A percentile compares a stretch with the other conserved stretches of the same genome.
phyloP scores from a whole-genome alignment of 2,113 vertebrate genomes.

The Notarius quadriscutis region DNA sequence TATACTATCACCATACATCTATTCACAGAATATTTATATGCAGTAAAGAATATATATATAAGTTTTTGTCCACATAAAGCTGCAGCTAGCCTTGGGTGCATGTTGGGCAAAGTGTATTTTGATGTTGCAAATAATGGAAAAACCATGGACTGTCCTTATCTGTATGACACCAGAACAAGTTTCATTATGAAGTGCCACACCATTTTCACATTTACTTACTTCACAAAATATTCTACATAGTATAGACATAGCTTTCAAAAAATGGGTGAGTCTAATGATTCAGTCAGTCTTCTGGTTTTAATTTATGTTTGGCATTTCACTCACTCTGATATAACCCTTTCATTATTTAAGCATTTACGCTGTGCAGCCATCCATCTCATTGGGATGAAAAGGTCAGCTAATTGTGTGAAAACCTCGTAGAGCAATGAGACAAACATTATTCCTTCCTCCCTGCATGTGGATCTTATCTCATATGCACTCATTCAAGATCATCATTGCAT shows the following conservation, averaged over 20 bases:
- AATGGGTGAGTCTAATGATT: slow-evolving; percentile 14
- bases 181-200: background rate
- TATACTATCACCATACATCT: slow-evolving; percentile 22
- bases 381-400: slow-evolving; percentile 25
- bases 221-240: background rate
- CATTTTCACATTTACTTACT: background rate
- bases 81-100: background rate
- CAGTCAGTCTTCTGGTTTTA: slow-evolving; percentile 20
- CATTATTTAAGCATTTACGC: slow-evolving; percentile 30
- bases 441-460: background rate
- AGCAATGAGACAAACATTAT: slow-evolving; percentile 3
- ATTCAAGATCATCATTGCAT: background rate
- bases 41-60: background rate
- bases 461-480: background rate
- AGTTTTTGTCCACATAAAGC: background rate
- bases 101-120: background rate
- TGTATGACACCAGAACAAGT: background rate
- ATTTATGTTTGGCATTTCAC: slow-evolving; percentile 31
- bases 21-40: background rate
- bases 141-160: background rate
- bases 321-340: slow-evolving; percentile 6
- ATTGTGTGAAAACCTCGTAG: slow-evolving; percentile 18
- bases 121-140: slow-evolving; percentile 23
- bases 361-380: slow-evolving; percentile 27
- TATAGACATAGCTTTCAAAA: slow-evolving; percentile 12